Conservation (phyloP, 1,140 invertebrate species). For the Nymphalis io region DNA sequence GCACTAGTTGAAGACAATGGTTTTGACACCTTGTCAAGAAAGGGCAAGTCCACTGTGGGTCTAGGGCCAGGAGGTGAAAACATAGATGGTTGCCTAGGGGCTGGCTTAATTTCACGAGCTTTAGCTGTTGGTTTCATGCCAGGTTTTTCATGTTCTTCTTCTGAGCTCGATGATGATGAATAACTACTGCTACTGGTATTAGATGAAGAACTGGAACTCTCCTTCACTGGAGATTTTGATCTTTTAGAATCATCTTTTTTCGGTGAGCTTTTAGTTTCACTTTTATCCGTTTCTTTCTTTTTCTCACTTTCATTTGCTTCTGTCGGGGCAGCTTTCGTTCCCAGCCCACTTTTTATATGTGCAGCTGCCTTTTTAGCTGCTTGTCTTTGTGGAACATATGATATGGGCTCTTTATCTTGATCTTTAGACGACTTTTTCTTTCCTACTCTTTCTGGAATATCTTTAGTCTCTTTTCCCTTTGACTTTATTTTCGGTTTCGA, state of each 20-base stretch:
- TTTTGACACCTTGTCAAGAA: slow-evolving; percentile 83
- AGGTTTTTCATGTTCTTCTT: slow-evolving; percentile 76
- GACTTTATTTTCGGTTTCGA: slow-evolving; percentile 71
- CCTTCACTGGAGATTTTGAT: slow-evolving; percentile 56
- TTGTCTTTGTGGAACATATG: slow-evolving; percentile 93
- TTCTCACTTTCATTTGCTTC: slow-evolving; percentile 78
- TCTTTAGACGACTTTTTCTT: slow-evolving; percentile 78
- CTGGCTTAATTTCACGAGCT: slow-evolving; percentile 70
- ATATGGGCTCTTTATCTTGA: slow-evolving; percentile 86
- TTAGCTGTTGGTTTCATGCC: slow-evolving; percentile 67
- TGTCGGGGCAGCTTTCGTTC: slow-evolving; percentile 81
- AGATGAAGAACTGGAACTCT: slow-evolving; percentile 77
- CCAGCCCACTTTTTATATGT: slow-evolving; percentile 91
- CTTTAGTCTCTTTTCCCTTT: slow-evolving; percentile 69
- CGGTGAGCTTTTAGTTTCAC: slow-evolving; percentile 61
- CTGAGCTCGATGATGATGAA: slow-evolving; percentile 79
- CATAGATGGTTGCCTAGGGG: slow-evolving; percentile 63
- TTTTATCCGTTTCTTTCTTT: slow-evolving; percentile 70
- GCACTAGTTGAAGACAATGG: slow-evolving; percentile 79
- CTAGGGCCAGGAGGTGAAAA: slow-evolving; percentile 75
- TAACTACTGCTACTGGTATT: slow-evolving; percentile 74
- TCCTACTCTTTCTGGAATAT: slow-evolving; percentile 74
- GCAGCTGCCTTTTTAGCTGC: slow-evolving; percentile 95
- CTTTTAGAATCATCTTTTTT: slow-evolving; percentile 73
- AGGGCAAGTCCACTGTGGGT: slow-evolving; percentile 81